Evolutionary conservation across 2,888 invertebrate genomes (phyloP).

Genomic region (Aphodius granarius): DNA sequence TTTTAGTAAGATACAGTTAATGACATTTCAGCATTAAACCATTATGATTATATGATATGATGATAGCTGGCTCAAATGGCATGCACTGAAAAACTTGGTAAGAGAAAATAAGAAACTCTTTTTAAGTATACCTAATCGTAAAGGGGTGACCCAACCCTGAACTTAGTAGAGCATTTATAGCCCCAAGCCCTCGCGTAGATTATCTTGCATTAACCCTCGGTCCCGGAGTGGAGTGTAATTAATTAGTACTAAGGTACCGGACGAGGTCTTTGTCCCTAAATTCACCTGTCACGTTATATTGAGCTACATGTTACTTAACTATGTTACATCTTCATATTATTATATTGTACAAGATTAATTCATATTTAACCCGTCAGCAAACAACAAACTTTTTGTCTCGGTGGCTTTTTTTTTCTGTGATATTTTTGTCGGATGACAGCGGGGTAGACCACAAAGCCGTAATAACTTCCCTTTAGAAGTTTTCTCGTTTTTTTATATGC

Average conservation of each 20-base stretch:
- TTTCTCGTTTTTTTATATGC: not conserved
- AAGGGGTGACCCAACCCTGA: not conserved
- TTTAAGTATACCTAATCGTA: not conserved
- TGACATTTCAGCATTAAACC: too few species aligned
- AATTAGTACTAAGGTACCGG: not conserved
- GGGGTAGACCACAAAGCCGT: not conserved
- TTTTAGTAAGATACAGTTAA: too few species aligned
- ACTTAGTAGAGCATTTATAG: not conserved
- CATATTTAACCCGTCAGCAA: not conserved
- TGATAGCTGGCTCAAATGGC: too few species aligned
- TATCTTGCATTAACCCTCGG: not conserved
- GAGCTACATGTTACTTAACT: not conserved
- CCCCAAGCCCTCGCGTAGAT: not conserved
- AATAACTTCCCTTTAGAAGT: constrained; percentile 9
- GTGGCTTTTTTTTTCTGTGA: not conserved
- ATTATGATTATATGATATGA: too few species aligned
- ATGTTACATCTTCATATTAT: not conserved
- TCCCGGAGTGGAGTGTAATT: not conserved
- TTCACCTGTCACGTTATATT: not conserved
- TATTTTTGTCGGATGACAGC: not conserved
- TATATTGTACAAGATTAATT: not conserved
- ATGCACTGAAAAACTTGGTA: too few species aligned
- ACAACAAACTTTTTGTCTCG: not conserved
- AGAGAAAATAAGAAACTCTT: not conserved
- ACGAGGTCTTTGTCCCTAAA: not conserved